Base-by-base conservation (phyloP, 1,140 invertebrate genomes). In the Episyrphus balteatus region DNA sequence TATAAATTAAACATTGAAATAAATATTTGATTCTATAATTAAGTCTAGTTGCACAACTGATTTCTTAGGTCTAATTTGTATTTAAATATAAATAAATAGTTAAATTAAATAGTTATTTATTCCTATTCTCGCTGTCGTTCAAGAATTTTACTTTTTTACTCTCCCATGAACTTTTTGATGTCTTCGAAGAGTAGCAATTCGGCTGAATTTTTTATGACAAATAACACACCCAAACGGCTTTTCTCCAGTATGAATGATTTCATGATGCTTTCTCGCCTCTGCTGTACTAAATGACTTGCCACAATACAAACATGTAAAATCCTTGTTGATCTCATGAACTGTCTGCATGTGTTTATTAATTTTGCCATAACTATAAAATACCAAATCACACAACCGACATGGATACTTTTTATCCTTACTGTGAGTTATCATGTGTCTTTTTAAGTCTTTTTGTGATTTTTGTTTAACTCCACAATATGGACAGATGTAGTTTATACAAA, bases 211-310 rank as follows among this genome's bases (percentile, higher is more conserved):
- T 2, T 59, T 66, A 11, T 60, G 62, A 37, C 62, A 65, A 11
- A 52, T 58, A 31, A 54, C 54, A 38, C 62, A 66, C 43, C 59
- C 62, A 18, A 61, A 61, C 1, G 62, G 62, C 21, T 66, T 66
- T 43, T 66, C 62, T 9, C 80, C 80, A 32, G 64, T 66, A 9
- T 66, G 64, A 1, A 60, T 66, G 63, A 64, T 66, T 34, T 66
- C 61, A 42, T 67, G 64, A 39, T 67, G 64, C 9, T 64, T 55
- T 14, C 64, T 33, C 0, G 64, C 62, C 33, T 67, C 64, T 2
- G 64, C 63, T 45, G 66, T 67, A 1, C 64, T 61, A 26, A 67
- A 67, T 0, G 59, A 44, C 32, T 58, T 57, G 0, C 59, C 56
- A 39, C 64, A 66, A 19, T 64, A 66, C 6, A 59, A 55, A 37